Conservation (phyloP, 2,797 vertebrate species). For the Octomys mimax region DNA sequence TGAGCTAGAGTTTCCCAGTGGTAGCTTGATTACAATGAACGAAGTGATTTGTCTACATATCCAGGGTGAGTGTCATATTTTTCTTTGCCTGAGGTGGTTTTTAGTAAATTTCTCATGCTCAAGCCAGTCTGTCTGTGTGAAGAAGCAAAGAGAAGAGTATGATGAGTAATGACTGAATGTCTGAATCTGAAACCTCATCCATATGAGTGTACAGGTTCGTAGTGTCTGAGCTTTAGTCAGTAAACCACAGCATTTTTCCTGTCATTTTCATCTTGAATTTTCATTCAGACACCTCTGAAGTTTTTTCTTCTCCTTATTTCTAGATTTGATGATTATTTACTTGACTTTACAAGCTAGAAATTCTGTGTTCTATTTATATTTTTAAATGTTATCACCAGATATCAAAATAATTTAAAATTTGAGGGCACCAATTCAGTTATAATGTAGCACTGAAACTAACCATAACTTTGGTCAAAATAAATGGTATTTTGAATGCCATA, state of each 20-base stretch:
- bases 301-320: constrained; percentile 24
- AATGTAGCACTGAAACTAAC: constrained; percentile 67
- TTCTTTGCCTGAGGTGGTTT: constrained; percentile 30
- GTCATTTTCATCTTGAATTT: constrained; percentile 48
- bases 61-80: constrained; percentile 55
- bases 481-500: constrained; percentile 70
- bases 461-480: constrained; percentile 74
- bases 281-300: background rate
- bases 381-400: constrained; percentile 68
- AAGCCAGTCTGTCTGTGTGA: constrained; percentile 12
- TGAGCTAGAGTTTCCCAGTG: constrained; percentile 66
- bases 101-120: background rate
- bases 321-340: constrained; percentile 48
- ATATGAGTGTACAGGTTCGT: constrained; percentile 6
- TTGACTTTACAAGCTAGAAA: constrained; percentile 65
- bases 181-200: constrained; percentile 56
- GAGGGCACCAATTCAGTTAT: constrained; percentile 56
- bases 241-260: constrained; percentile 66
- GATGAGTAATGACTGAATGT: constrained; percentile 37
- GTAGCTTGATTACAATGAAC: constrained; percentile 16
- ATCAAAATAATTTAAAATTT: constrained; percentile 64
- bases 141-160: constrained; percentile 1
- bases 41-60: constrained; percentile 35
- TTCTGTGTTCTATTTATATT: constrained; percentile 31
- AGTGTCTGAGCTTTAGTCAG: constrained; percentile 73